phyloP scores from a whole-genome alignment of 2,888 invertebrate genomes.

The Acleris emargana region DNA sequence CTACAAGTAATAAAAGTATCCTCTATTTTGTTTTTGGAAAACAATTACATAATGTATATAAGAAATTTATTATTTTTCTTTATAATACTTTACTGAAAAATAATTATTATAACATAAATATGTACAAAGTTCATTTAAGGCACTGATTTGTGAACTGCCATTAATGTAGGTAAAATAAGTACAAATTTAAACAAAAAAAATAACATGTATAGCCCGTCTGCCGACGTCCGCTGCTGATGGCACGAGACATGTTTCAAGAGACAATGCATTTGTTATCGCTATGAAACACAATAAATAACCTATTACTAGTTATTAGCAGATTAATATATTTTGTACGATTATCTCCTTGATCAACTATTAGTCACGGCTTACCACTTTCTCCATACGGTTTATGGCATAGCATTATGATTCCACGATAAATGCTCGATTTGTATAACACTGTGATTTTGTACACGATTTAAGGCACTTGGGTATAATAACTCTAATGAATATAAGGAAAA shows the following conservation, averaged over 20 bases:
- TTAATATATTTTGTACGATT: slow-evolving; percentile 72
- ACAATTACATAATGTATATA: slow-evolving; percentile 60
- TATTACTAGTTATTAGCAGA: slow-evolving; percentile 72
- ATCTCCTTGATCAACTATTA: slow-evolving; percentile 57
- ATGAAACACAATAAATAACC: slow-evolving; percentile 65
- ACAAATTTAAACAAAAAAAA: slow-evolving; percentile 71
- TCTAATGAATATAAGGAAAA: slow-evolving; percentile 14
- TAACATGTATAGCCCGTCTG: slow-evolving; percentile 69
- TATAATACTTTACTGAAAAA: slow-evolving; percentile 75
- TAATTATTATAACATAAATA: slow-evolving; percentile 62
- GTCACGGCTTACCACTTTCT: slow-evolving; percentile 21
- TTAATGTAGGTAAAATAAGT: slow-evolving; percentile 69
- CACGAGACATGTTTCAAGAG: slow-evolving; percentile 75
- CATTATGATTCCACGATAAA: slow-evolving; percentile 52
- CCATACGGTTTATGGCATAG: slow-evolving; percentile 55
- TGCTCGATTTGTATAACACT: slow-evolving; percentile 46
- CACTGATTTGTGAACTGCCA: slow-evolving; percentile 73
- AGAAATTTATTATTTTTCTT: slow-evolving; percentile 67
- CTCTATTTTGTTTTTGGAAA: slow-evolving; percentile 79
- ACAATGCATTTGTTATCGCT: slow-evolving; percentile 57
- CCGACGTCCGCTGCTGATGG: slow-evolving; percentile 77
- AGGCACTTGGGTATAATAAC: slow-evolving; percentile 29
- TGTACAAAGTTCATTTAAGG: slow-evolving; percentile 79
- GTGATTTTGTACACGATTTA: slow-evolving; percentile 32
- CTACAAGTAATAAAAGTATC: slow-evolving; percentile 69